Conservation (phyloP, 2,888 invertebrate species). For the Drosophila recens region DNA sequence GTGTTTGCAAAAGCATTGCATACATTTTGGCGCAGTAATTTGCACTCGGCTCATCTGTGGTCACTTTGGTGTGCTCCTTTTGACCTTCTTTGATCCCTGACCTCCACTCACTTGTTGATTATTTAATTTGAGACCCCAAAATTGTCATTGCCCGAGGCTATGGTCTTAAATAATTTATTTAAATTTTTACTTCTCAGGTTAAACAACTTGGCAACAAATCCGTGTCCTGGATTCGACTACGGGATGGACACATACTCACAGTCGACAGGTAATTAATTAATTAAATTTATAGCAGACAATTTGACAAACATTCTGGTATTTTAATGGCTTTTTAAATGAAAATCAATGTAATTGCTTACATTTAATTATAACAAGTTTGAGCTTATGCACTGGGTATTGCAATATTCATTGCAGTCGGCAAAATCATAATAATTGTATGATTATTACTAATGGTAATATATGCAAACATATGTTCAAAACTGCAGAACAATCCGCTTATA, state of each 20-base stretch:
- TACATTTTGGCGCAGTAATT: conserved; percentile 57
- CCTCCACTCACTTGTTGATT: conserved; percentile 48
- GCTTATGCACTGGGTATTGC: neutral
- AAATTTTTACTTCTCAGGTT: conserved; percentile 86
- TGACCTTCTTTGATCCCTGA: neutral
- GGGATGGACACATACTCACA: conserved; percentile 95
- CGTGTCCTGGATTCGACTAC: conserved; percentile 95
- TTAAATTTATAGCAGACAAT: neutral
- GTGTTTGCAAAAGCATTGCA: conserved; percentile 31
- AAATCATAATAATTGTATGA: conserved; percentile 4
- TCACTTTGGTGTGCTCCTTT: conserved; percentile 28
- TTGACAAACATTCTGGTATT: neutral
- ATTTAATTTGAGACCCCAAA: neutral
- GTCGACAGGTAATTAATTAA: conserved; percentile 90
- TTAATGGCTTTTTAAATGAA: neutral
- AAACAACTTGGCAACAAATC: conserved; percentile 97
- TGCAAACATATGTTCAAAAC: conserved; percentile 5
- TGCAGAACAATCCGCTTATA: conserved; percentile 29
- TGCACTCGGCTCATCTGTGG: conserved; percentile 41
- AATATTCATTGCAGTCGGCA: neutral
- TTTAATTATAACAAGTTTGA: neutral
- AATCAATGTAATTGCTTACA: neutral
- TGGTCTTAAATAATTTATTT: conserved; percentile 7
- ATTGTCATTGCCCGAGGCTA: neutral
- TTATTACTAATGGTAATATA: neutral